phyloP scores from a whole-genome alignment of 2,888 invertebrate species.

The Cheilosia grossa region DNA sequence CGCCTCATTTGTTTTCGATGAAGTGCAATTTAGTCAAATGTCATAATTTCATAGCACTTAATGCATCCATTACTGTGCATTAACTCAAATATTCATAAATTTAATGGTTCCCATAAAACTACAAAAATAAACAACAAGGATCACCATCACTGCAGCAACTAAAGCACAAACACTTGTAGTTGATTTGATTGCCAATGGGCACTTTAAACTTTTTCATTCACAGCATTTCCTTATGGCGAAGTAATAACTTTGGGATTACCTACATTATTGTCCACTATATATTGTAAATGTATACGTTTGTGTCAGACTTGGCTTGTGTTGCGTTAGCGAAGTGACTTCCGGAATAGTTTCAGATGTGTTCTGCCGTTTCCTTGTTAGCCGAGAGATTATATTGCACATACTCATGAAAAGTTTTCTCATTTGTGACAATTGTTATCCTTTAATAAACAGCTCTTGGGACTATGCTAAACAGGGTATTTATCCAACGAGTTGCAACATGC shows the following conservation, averaged over 20 bases:
- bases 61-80: no score
- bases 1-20: no score
- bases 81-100: no score
- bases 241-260: no score
- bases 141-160: background rate
- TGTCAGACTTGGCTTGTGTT: no score
- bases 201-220: constrained; percentile 11
- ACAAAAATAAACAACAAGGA: background rate
- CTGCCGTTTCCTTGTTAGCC: background rate
- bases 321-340: no score
- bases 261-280: no score
- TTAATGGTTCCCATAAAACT: no score
- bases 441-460: background rate
- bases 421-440: constrained; percentile 3
- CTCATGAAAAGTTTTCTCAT: background rate
- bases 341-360: no score
- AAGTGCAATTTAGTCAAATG: no score
- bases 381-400: constrained; percentile 5
- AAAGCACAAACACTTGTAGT: constrained; percentile 6
- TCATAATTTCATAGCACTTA: no score
- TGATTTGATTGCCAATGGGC: constrained; percentile 15
- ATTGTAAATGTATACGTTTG: no score
- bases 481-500: background rate
- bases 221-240: background rate
- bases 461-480: background rate